These are phyloP conservation scores for Microcebus griseorufus DNA, from an alignment of 2,113 vertebrate species.

Conservation along the genomic window DNA sequence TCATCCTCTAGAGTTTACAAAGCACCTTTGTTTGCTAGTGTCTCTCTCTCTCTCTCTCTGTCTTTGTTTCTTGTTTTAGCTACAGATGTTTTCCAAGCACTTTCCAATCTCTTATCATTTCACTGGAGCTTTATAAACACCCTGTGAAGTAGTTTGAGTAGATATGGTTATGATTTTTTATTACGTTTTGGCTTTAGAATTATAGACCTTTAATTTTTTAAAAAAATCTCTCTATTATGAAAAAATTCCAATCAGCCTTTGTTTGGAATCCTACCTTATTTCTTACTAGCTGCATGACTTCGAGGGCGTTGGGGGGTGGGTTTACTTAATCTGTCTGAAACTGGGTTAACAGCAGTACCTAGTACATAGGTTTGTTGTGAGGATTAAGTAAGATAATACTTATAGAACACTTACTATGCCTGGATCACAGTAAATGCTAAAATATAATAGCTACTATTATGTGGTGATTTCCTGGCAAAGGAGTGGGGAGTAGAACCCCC, in stretches of 20 bases:
- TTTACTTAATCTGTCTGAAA: background rate
- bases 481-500: background rate
- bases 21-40: conserved; percentile 38
- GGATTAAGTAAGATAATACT: background rate
- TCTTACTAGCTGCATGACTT: conserved; percentile 17
- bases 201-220: background rate
- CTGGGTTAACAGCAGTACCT: background rate
- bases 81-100: conserved; percentile 18
- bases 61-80: background rate
- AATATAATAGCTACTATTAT: background rate
- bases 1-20: conserved; percentile 42
- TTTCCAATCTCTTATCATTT: background rate
- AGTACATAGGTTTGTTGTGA: background rate
- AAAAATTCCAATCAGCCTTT: background rate
- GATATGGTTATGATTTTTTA: background rate
- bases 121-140: background rate
- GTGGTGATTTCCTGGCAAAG: background rate
- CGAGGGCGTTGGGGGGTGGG: background rate
- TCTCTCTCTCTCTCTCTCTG: background rate
- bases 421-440: background rate
- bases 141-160: conserved; percentile 17
- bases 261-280: conserved; percentile 26
- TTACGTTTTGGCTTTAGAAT: conserved; percentile 1
- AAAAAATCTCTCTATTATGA: background rate
- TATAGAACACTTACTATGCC: background rate